phyloP scores from a whole-genome alignment of 2,888 invertebrate genomes.

The Cephus sareptanus region DNA sequence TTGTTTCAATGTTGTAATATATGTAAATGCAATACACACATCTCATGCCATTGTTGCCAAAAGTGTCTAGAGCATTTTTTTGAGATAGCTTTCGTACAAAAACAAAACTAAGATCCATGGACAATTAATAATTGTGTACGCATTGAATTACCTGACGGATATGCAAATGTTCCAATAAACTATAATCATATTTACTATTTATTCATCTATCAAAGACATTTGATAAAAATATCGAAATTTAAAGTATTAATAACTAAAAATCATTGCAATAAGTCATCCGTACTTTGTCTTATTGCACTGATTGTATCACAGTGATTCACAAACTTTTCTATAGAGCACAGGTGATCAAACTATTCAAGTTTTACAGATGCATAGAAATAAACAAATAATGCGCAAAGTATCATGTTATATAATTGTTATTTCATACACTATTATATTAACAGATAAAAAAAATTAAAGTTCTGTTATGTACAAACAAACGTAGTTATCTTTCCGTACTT shows the following conservation, averaged over 20 bases:
- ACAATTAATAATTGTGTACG: not conserved
- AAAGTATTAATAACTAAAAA: not conserved
- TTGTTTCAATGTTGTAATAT: slow-evolving; percentile 48
- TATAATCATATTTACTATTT: not conserved
- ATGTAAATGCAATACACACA: slow-evolving; percentile 39
- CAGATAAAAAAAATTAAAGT: slow-evolving; percentile 9
- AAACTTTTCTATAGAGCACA: not conserved
- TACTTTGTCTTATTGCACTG: not conserved
- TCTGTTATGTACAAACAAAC: slow-evolving; percentile 1
- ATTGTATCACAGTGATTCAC: not conserved
- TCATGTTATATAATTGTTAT: slow-evolving; percentile 10
- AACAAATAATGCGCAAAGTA: not conserved
- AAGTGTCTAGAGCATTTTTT: not conserved
- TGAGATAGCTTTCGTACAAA: not conserved
- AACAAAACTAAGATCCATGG: not conserved
- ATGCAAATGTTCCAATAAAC: not conserved
- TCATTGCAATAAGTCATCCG: not conserved
- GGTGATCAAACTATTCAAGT: not conserved
- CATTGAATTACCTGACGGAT: not conserved
- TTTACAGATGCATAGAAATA: not conserved
- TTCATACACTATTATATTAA: slow-evolving; percentile 8
- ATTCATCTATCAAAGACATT: not conserved
- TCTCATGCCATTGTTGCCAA: slow-evolving; percentile 8
- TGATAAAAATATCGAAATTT: not conserved
- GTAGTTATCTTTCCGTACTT: slow-evolving; percentile 30